Base-by-base conservation (phyloP, 2,797 vertebrate species). In the Tinamus major region DNA sequence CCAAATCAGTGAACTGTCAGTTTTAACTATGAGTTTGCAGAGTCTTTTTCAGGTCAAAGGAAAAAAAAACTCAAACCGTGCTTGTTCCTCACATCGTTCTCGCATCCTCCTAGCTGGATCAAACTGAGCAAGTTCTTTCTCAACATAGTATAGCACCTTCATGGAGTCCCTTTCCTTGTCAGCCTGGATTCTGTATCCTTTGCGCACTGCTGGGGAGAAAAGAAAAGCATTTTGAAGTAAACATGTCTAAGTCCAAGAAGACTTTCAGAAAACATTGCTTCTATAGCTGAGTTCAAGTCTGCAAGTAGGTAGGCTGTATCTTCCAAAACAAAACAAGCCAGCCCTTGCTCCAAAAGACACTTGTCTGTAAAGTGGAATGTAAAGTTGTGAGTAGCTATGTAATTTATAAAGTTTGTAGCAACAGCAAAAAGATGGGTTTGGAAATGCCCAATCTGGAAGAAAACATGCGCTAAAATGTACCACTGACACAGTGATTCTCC, bases 131-230 rank as follows among this genome's bases (percentile, higher is more conserved):
- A 99, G 96, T 96, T 99, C 99, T 96, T 99, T 99, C 97, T 99
- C 98, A 1, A 99, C 97, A 90, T 98, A 99, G 98, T 99, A 99
- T 76, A 99, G 96, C 97, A 99, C 98, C 97, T 99, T 99, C 98
- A 99, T 98, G 96, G 98, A 98, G 94, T 99, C 98, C 96, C 98
- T 98, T 90, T 98, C 97, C 96, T 98, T 98, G 98, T 98, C 98
- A 42, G 98, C 51, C 96, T 99, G 98, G 97, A 99, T 98, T 92
- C 98, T 98, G 97, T 99, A 99, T 58, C 98, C 99, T 97, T 98
- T 99, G 94, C 97, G 97, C 95, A 98, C 99, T 97, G 98, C 95
- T 88, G 46, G 33, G 27, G 86, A 80, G 72, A 90, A 91, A 92
- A 89, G 87, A 26, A 87, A 74, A 92, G 41, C 18, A 59, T 81